Percentiles rank a stretch among this genome's conserved stretches.
phyloP scores from a whole-genome alignment of 1,140 invertebrate species.

The Saccostrea echinata region DNA sequence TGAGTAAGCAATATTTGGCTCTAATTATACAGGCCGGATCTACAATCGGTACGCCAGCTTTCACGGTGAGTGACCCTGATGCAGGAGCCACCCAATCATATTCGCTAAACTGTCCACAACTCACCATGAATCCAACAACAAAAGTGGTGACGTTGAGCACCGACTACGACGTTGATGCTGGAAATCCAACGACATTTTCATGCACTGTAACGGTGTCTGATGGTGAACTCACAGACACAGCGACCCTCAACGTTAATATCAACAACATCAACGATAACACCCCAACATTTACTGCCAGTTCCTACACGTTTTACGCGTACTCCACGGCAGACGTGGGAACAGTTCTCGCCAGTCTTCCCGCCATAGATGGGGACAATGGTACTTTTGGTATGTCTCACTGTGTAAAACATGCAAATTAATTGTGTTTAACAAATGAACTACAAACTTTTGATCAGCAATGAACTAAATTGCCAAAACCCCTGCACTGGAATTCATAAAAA shows the following conservation, averaged over 20 bases:
- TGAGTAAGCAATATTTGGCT: too few species aligned
- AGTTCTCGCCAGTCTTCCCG: constrained; percentile 30
- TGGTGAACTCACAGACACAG: constrained; percentile 49
- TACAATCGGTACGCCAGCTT: constrained; percentile 44
- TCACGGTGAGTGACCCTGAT: constrained; percentile 52
- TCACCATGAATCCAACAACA: constrained; percentile 20
- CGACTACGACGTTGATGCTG: constrained; percentile 53
- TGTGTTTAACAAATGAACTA: too few species aligned
- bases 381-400: constrained; percentile 25
- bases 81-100: constrained; percentile 49
- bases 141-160: constrained; percentile 12
- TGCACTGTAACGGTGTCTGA: constrained; percentile 57
- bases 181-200: constrained; percentile 19
- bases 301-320: constrained; percentile 39
- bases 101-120: constrained; percentile 42
- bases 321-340: constrained; percentile 24
- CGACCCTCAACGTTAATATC: constrained; percentile 48
- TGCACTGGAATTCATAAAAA: too few species aligned
- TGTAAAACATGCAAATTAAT: not conserved
- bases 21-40: constrained; percentile 47
- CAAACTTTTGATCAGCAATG: too few species aligned
- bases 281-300: constrained; percentile 44
- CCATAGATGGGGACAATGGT: constrained; percentile 50
- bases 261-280: constrained; percentile 61
- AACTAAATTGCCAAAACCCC: too few species aligned